Evolutionary conservation across 2,113 vertebrate genomes (phyloP), one percentile per base, ranked within the genome.

Genomic region (Mustela nigripes): DNA sequence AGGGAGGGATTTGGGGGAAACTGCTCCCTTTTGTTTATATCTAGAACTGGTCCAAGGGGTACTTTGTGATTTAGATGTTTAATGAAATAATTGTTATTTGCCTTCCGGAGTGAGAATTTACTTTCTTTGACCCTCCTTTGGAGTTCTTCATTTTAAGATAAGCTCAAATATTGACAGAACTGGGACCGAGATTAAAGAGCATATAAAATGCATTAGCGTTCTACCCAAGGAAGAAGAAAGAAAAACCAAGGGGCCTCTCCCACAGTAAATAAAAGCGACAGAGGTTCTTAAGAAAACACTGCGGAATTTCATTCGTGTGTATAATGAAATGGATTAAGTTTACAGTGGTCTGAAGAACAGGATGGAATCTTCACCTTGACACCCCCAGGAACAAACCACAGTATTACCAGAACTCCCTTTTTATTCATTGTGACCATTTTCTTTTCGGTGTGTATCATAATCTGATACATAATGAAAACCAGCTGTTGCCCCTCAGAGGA

Each of bases 141-240:
- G 97, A 97, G 98, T 97, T 98, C 95, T 98, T 97, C 87, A 2
- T 89, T 97, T 97, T 96, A 98, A 98, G 98, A 98, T 98, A 98
- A 98, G 92, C 92, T 78, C 95, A 98, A 98, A 98, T 98, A 98
- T 97, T 98, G 98, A 98, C 98, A 97, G 92, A 98, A 95, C 88
- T 90, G 92, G 48, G 71, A 83, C 94, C 82, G 96, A 98, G 98
- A 98, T 98, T 97, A 97, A 98, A 98, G 94, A 63, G 96, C 79
- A 65, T 85, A 89, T 96, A 92, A 97, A 98, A 98, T 62, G 56
- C 94, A 74, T 87, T 42, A 96, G 84, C 39, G 80, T 63, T 92
- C 73, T 89, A 97, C 36, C 71, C 85, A 96, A 71, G 69, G 48
- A 93, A 95, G 87, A 89, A 97, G 89, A 97, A 93, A 92, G 58